Evolutionary conservation across 2,113 vertebrate genomes (phyloP).

Genomic region (Noturus placidus): DNA sequence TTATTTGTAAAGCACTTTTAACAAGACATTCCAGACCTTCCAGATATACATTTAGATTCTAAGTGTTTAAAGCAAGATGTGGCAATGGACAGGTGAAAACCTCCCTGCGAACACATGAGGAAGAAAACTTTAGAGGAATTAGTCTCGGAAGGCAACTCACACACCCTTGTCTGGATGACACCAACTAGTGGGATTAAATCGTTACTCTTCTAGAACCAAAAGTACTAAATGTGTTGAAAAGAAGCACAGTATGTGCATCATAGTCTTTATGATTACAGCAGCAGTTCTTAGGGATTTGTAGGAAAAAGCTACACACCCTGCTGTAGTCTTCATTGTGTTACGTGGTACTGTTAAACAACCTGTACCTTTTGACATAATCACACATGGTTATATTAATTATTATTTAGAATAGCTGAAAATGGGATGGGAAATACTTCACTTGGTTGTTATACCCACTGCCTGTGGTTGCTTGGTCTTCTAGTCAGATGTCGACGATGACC

Average conservation of each 20-base stretch:
- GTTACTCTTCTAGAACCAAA: neutral
- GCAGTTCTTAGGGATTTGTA: neutral
- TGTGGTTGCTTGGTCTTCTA: constrained; percentile 66
- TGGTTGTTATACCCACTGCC: neutral
- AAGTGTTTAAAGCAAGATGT: neutral
- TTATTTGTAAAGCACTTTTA: neutral
- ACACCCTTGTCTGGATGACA: no score
- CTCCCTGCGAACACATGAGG: neutral
- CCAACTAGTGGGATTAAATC: neutral
- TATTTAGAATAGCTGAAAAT: neutral
- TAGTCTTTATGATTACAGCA: neutral
- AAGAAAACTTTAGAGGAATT: no score
- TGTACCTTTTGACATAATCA: neutral
- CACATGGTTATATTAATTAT: neutral
- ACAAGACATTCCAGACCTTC: neutral
- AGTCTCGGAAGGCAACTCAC: no score
- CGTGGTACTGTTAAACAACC: neutral
- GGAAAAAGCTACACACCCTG: neutral
- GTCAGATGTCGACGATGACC: constrained; percentile 92
- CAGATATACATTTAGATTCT: neutral
- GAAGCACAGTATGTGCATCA: neutral
- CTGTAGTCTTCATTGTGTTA: neutral
- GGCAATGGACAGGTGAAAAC: neutral
- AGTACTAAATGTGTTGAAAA: neutral
- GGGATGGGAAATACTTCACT: neutral